Evolutionary conservation across 2,113 vertebrate genomes (phyloP), one percentile per base, ranked within the genome.

Genomic region (Microtus montanus): DNA sequence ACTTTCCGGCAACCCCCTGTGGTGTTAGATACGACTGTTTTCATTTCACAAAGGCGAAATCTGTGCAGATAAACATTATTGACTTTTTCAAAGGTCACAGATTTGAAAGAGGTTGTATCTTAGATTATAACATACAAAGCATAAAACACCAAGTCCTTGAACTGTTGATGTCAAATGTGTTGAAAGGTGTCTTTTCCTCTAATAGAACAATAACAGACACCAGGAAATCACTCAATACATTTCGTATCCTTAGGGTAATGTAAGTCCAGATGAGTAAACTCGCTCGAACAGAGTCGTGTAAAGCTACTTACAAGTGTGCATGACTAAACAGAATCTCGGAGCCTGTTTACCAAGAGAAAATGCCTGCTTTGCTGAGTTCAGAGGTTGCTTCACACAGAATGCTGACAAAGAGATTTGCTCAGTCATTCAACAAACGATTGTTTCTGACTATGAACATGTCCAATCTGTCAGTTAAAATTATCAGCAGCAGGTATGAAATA

Each of bases 71-170:
- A 85, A 73, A 66, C 47, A 66, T 71, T 79, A 86, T n/a, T 4
- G 28, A 85, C 86, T 71, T 63, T 92, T 52, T 83, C 86, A 89
- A 90, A 78, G 70, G 24, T 89, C 86, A 86, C 49, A 95, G 13
- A 77, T 52, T 95, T 38, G 41, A 74, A 66, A 73, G 20, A 3
- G 41, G 11, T 58, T 68, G 14, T 11, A 47, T 70, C 17, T 63
- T 85, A 79, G 71, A 73, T 54, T 63, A 26, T 33, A 5, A 17
- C 24, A 75, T 82, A 75, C n/a, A 80, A 38, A 58, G 24, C 26
- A 66, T 15, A 89, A 92, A 66, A 33, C 13, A 74, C 17, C 24
- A 66, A 82, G 1, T 19, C 3, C 12, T 80, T 80, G 17, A 22
- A 38, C 10, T 90, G 35, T 85, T 84, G 33, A 49, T 73, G 63